Base-by-base conservation (phyloP, 2,888 invertebrate genomes). In the Bunonema sp. region DNA sequence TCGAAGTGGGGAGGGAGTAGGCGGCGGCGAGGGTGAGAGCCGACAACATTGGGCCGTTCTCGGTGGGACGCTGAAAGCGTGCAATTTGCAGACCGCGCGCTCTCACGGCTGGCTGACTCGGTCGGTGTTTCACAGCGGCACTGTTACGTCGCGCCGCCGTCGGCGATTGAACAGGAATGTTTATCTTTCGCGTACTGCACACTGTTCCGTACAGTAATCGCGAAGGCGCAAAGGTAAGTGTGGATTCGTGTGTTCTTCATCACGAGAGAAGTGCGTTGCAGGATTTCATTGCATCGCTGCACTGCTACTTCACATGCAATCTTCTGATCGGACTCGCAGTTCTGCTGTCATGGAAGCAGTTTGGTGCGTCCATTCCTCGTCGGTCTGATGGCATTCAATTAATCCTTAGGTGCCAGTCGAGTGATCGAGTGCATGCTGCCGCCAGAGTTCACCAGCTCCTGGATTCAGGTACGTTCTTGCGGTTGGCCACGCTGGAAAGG, bases 341-440 rank as follows among this genome's bases (percentile, higher is more conserved):
- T 23, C 44, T 65, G 1, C 48, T 64, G 4, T 60, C 60, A 4
- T 66, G 57, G 50, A 65, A 61, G 23, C 65, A 66, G 34, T 65
- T 65, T 31, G 60, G 60, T 8, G 65, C 65, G 15, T n/a, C n/a
- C n/a, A n/a, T n/a, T n/a, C n/a, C n/a, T n/a, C n/a, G n/a, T n/a
- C n/a, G n/a, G n/a, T n/a, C n/a, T n/a, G n/a, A n/a, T n/a, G n/a
- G n/a, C n/a, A n/a, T n/a, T n/a, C n/a, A n/a, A n/a, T n/a, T n/a
- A n/a, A n/a, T n/a, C n/a, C n/a, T n/a, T n/a, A n/a, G n/a, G n/a
- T n/a, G n/a, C n/a, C n/a, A n/a, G n/a, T n/a, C 50, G 53, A 7
- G 59, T 60, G 1, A 64, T 63, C 10, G 63, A 63, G 26, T 63
- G 63, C 39, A 57, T 63, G 59, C 49, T 55, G 12, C 52, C 55